These are phyloP conservation scores for Drosophila tsacasi DNA, from an alignment of 1,140 invertebrate genomes.

Conservation along the genomic window DNA sequence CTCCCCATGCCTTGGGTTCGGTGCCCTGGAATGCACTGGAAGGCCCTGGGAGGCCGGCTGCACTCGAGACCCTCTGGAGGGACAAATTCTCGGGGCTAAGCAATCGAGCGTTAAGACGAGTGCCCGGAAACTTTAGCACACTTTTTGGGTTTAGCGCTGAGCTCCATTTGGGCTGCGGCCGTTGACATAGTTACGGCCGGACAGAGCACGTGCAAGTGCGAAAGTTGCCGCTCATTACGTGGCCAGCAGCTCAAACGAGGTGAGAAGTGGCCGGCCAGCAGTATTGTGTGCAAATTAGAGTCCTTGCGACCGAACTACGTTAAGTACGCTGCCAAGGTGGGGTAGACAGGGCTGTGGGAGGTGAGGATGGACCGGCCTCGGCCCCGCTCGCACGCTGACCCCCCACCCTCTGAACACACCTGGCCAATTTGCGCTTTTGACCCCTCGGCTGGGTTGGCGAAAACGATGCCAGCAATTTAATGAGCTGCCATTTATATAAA, in stretches of 20 bases:
- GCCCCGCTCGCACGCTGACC: conserved; percentile 7
- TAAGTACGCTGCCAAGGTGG: conserved; percentile 29
- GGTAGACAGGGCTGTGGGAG: conserved; percentile 3
- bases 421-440: conserved; percentile 54
- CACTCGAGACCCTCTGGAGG: conserved; percentile 39
- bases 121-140: conserved; percentile 70
- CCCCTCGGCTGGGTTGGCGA: conserved; percentile 27
- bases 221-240: conserved; percentile 79
- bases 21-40: background rate
- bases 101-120: conserved; percentile 71
- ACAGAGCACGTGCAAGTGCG: conserved; percentile 69
- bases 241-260: conserved; percentile 70
- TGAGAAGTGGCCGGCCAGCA: conserved; percentile 56
- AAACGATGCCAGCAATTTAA: conserved; percentile 79
- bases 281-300: conserved; percentile 68
- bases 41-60: conserved; percentile 4
- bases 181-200: conserved; percentile 68
- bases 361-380: background rate
- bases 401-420: conserved; percentile 13
- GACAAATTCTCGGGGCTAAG: conserved; percentile 43
- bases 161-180: conserved; percentile 13
- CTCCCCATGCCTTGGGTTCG: background rate
- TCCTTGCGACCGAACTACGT: conserved; percentile 47
- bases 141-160: conserved; percentile 29
- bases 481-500: conserved; percentile 82